Percentiles rank a stretch among this genome's conserved stretches.
Evolutionary conservation across 1,140 invertebrate species (phyloP).

Genomic region (Platorchestia sp.): DNA sequence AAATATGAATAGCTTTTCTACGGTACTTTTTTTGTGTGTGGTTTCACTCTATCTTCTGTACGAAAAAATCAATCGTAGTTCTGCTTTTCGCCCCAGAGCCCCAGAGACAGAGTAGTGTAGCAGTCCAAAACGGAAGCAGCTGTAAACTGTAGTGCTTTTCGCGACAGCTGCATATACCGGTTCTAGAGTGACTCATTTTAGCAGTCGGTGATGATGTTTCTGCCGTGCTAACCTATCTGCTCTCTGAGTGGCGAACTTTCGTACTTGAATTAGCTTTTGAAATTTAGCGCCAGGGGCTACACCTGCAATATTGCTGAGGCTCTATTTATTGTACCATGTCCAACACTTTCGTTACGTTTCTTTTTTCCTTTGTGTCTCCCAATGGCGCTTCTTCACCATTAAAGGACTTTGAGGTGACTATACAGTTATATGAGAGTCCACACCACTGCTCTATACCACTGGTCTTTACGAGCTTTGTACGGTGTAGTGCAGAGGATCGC

Average conservation of each 20-base stretch:
- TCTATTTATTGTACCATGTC: conserved; percentile 47
- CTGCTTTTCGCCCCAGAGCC: not conserved
- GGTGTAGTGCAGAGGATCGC: conserved; percentile 63
- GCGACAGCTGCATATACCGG: not conserved
- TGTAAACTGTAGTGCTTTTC: not conserved
- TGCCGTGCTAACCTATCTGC: not conserved
- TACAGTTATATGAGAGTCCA: conserved; percentile 62
- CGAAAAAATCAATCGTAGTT: not conserved
- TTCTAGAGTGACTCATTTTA: not conserved
- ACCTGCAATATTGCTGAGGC: not conserved
- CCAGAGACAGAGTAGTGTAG: too few species aligned
- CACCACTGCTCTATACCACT: conserved; percentile 37
- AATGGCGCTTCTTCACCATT: conserved; percentile 67
- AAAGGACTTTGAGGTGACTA: conserved; percentile 70
- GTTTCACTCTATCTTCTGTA: not conserved
- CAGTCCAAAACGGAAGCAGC: not conserved
- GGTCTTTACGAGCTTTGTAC: conserved; percentile 56
- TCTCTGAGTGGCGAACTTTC: not conserved
- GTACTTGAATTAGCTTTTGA: not conserved
- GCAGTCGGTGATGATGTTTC: not conserved
- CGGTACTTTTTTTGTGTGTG: not conserved
- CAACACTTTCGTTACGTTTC: conserved; percentile 62
- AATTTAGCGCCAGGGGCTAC: not conserved
- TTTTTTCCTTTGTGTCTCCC: conserved; percentile 68
- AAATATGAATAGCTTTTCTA: not conserved